These are phyloP conservation scores for Gila robusta DNA, from an alignment of 2,797 vertebrate genomes.

Conservation along the genomic window DNA sequence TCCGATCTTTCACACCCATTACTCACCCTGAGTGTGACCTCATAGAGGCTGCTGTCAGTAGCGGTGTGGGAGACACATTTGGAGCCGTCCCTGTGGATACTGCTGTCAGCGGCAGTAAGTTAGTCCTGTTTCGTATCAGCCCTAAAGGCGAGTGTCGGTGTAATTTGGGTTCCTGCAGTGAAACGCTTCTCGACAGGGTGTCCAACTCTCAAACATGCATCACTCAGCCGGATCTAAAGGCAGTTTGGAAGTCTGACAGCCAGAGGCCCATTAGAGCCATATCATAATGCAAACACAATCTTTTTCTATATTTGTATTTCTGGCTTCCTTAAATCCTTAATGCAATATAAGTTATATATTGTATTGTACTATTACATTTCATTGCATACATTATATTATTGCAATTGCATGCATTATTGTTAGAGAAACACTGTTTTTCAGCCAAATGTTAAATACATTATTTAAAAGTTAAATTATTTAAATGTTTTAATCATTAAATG, in stretches of 20 bases:
- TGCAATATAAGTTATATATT: not conserved
- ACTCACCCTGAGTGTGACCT: slow-evolving; percentile 48
- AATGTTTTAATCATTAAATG: not conserved
- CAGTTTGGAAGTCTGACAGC: slow-evolving; percentile 13
- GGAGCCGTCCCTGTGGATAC: slow-evolving; percentile 28
- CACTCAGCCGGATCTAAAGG: not conserved
- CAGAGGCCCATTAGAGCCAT: not conserved
- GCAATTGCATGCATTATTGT: not conserved
- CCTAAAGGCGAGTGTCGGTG: not conserved
- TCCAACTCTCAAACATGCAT: not conserved
- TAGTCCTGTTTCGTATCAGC: slow-evolving; percentile 25
- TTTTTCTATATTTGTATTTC: not conserved
- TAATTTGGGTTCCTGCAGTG: not conserved
- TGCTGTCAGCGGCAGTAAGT: slow-evolving; percentile 36
- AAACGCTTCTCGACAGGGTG: not conserved
- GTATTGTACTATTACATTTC: not conserved
- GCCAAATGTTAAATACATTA: not conserved
- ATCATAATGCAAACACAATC: not conserved
- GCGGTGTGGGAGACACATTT: slow-evolving; percentile 18
- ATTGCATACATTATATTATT: not conserved
- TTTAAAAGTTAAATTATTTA: not conserved
- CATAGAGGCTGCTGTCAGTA: slow-evolving; percentile 25
- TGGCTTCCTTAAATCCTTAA: not conserved
- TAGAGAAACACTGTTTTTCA: not conserved
- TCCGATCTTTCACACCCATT: slow-evolving; percentile 46